Percentiles rank a stretch among this genome's conserved stretches.
Evolutionary conservation across 2,113 vertebrate genomes (phyloP).

Genomic region (Notiomystis cincta): DNA sequence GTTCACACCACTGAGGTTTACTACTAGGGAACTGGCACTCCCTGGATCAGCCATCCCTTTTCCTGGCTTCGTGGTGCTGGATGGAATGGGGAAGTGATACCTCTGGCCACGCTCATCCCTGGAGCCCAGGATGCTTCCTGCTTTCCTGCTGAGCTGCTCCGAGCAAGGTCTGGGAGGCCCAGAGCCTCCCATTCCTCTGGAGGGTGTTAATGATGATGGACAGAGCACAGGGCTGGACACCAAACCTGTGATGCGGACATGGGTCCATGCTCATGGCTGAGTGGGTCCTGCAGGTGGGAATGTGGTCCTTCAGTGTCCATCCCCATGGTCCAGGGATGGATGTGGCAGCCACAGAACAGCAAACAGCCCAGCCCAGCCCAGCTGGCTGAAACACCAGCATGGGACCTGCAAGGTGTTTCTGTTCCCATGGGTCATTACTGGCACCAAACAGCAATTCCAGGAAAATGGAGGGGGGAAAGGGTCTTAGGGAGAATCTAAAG

Average conservation of each 20-base stretch:
- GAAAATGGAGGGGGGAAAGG: fast-evolving
- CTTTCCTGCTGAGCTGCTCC: not conserved
- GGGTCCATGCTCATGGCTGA: fast-evolving
- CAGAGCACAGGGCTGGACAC: not conserved
- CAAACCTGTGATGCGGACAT: fast-evolving
- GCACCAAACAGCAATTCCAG: not conserved
- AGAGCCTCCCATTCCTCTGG: not conserved
- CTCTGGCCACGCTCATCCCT: not conserved
- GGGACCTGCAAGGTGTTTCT: fast-evolving
- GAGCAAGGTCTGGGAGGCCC: fast-evolving
- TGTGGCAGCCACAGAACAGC: not conserved
- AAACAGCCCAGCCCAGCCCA: not conserved
- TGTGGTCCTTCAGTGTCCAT: fast-evolving
- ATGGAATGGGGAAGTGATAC: fast-evolving
- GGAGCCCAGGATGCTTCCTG: not conserved
- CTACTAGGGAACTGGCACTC: too few relatives aligned
- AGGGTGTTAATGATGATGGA: fast-evolving
- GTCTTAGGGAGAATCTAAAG: not conserved
- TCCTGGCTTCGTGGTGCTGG: fast-evolving
- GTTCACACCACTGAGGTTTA: fast-evolving
- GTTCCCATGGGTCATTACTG: fast-evolving
- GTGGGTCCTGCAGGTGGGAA: not conserved
- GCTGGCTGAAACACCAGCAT: fast-evolving
- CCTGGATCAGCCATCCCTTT: not conserved
- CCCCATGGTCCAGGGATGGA: not conserved